Base-by-base conservation (phyloP, 2,888 invertebrate genomes). In the Notocelia uddmanniana region DNA sequence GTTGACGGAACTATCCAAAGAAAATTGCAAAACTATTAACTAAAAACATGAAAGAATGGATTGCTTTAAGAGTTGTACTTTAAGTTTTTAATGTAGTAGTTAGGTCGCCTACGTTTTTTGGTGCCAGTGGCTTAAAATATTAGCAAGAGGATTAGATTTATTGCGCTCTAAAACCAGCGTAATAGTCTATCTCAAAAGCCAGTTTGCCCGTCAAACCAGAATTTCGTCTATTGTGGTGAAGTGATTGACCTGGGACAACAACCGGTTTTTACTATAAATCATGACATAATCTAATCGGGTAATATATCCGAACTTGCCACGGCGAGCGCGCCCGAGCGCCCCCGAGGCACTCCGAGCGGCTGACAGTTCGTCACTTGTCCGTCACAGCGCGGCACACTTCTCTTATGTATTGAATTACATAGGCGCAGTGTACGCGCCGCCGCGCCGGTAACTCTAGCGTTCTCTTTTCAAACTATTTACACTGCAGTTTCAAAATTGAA, bases 321-420 rank as follows among this genome's bases (percentile, higher is more conserved):
- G 78, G 79, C 84, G 87, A 87, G 60, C 66, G 72, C 55, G 18
- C 57, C 79, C 90, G 90, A 88, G 57, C 68, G 69, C 70, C 48
- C 74, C 81, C 92, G 92, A 88, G 78, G 80, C 74, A 76, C 26
- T 72, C 90, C 92, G 92, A 92, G 76, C 82, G 83, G 79, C 77
- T 91, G 92, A 92, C 92, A 92, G 89, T 81, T 85, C 91, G 91
- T 92, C 92, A 92, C 86, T 85, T 87, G 89, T 86, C 88, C 88
- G 83, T 90, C 91, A 90, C 85, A 82, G 77, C 83, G 83, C 88
- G 87, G 88, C 89, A 88, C 89, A 90, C 87, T 89, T 86, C 86
- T 83, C 80, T 80, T 91, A 91, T 89, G 87, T 89, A 89, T 83
- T 85, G 80, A 79, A 83, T 86, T 88, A 89, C 89, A 89, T 89